Evolutionary conservation across 53 echinoderm and acorn worm genomes (phyloP).

Genomic region (Henricia sp.): DNA sequence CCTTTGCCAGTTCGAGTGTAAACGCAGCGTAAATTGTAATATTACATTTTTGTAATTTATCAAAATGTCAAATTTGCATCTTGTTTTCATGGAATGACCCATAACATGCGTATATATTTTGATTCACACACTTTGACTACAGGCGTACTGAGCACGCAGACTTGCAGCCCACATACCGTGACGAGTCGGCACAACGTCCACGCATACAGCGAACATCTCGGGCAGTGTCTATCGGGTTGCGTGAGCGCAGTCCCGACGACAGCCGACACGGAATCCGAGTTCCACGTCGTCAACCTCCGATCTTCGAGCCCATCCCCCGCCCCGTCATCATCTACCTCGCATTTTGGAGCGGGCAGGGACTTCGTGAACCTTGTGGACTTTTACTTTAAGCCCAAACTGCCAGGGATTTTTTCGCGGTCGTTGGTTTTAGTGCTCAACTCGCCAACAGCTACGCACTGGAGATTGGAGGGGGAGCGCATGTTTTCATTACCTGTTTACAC

Average conservation of each 20-base stretch:
- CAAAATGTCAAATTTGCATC: no score
- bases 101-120: no score
- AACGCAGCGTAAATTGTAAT: no score
- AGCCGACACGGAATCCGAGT: background rate
- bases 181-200: slow-evolving; percentile 20
- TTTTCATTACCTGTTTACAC: slow-evolving; percentile 30
- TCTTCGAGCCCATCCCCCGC: background rate
- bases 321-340: background rate
- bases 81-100: no score
- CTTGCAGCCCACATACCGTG: background rate
- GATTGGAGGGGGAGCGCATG: slow-evolving; percentile 10
- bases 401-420: slow-evolving; percentile 10
- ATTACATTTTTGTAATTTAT: no score
- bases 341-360: background rate
- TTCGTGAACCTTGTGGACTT: slow-evolving; percentile 10
- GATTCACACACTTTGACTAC: no score
- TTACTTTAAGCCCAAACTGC: slow-evolving; percentile 22
- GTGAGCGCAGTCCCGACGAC: slow-evolving; percentile 4
- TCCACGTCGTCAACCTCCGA: slow-evolving; percentile 9
- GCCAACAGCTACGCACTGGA: slow-evolving; percentile 42
- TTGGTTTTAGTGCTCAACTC: slow-evolving; percentile 58
- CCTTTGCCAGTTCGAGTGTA: no score
- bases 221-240: slow-evolving; percentile 30
- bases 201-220: slow-evolving; percentile 22
- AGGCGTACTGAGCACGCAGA: slow-evolving; percentile 12